Evolutionary conservation across 2,113 vertebrate species (phyloP).

Genomic region (Pandion haliaetus): DNA sequence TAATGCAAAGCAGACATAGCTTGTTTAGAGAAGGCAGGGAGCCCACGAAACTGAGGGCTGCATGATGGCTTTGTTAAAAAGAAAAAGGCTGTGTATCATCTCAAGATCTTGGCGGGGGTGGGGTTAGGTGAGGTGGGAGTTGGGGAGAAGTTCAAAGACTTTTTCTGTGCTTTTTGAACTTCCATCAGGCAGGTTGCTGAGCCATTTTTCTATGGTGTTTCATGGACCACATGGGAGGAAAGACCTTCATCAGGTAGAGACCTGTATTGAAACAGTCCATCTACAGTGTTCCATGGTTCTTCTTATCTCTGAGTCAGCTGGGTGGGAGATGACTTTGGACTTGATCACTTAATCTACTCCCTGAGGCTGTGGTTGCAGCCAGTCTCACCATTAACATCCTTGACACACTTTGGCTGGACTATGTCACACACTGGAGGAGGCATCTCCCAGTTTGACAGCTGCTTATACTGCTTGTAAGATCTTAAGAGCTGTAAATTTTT

Average conservation of each 20-base stretch:
- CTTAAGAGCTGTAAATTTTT: background rate
- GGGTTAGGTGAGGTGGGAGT: too few species aligned
- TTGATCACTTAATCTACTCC: background rate
- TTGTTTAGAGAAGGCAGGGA: background rate
- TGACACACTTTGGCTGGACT: background rate
- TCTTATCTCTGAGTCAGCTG: background rate
- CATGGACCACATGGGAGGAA: background rate
- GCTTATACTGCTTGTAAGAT: background rate
- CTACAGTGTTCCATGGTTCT: background rate
- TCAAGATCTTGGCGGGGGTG: too few species aligned
- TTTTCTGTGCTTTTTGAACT: background rate
- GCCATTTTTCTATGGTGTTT: background rate
- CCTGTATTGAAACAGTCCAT: background rate
- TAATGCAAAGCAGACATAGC: background rate
- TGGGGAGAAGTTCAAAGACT: background rate
- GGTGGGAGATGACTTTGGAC: background rate
- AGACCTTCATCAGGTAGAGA: background rate
- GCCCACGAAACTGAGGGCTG: background rate
- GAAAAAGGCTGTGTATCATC: background rate
- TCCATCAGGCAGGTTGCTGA: background rate
- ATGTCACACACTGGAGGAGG: rapidly evolving
- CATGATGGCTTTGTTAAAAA: background rate
- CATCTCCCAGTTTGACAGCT: background rate
- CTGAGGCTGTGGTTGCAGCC: background rate
- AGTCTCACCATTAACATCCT: background rate